A percentile compares a stretch with the other conserved stretches of the same genome.
Evolutionary conservation across 2,797 vertebrate genomes (phyloP).

Genomic region (Lepus townsendii): DNA sequence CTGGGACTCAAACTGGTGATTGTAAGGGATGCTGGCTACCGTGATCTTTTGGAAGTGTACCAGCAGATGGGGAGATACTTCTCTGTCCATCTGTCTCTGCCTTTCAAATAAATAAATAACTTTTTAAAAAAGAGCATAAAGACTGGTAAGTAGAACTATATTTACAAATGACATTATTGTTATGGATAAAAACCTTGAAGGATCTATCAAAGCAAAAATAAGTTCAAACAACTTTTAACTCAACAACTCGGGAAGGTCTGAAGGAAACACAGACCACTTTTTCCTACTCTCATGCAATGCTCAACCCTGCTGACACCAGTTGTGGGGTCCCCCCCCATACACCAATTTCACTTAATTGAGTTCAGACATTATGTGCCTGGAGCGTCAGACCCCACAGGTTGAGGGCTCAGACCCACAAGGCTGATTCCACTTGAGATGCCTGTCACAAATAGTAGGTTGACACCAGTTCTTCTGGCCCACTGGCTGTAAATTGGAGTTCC

Average conservation of each 20-base stretch:
- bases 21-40: too few species aligned
- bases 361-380: not conserved
- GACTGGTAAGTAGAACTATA: not conserved
- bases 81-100: too few species aligned
- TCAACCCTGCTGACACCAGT: not conserved
- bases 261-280: not conserved
- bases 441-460: not conserved
- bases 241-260: not conserved
- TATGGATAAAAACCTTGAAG: not conserved
- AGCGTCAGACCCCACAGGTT: not conserved
- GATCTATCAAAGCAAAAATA: not conserved
- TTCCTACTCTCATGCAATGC: not conserved
- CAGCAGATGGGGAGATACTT: too few species aligned
- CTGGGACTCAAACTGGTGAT: too few species aligned
- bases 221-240: not conserved
- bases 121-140: too few species aligned
- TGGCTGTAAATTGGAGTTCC: not conserved
- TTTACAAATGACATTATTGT: not conserved
- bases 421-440: not conserved
- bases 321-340: not conserved
- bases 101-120: too few species aligned
- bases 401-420: not conserved
- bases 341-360: not conserved
- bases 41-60: too few species aligned
- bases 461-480: not conserved